Evolutionary conservation across 2,888 invertebrate species (phyloP).

Genomic region (Lepidocyrtinus sp.): DNA sequence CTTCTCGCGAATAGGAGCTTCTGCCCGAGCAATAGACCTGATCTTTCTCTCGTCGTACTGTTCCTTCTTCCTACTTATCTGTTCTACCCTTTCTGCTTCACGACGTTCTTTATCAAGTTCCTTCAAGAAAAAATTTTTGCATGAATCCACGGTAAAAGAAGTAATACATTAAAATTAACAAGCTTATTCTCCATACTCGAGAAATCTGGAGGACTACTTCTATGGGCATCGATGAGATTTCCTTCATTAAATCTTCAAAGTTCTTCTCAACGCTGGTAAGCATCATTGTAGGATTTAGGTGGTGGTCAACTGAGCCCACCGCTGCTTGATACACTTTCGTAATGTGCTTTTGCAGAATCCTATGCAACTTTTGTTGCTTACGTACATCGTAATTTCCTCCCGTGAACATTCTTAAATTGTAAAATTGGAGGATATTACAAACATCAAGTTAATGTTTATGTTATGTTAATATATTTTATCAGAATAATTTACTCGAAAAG

Average conservation of each 20-base stretch:
- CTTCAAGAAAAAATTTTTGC: conserved; percentile 48
- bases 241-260: conserved; percentile 68
- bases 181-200: no score
- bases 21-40: conserved; percentile 61
- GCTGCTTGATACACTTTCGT: conserved; percentile 67
- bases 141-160: not conserved
- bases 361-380: conserved; percentile 67
- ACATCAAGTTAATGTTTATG: not conserved
- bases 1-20: conserved; percentile 66
- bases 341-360: conserved; percentile 65
- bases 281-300: conserved; percentile 67
- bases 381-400: conserved; percentile 69
- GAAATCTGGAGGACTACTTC: conserved; percentile 68
- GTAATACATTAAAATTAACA: no score
- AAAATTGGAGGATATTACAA: not conserved
- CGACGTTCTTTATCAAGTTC: conserved; percentile 69
- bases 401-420: conserved; percentile 66
- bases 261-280: conserved; percentile 69
- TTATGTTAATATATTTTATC: no score
- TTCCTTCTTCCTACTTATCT: conserved; percentile 58
- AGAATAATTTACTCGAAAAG: conserved; percentile 57
- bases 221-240: conserved; percentile 68
- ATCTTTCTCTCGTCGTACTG: conserved; percentile 60
- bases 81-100: conserved; percentile 65
- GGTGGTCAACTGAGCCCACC: conserved; percentile 65